These are phyloP conservation scores for Vulpes vulpes DNA, from an alignment of 2,113 vertebrate species.

Conservation along the genomic window DNA sequence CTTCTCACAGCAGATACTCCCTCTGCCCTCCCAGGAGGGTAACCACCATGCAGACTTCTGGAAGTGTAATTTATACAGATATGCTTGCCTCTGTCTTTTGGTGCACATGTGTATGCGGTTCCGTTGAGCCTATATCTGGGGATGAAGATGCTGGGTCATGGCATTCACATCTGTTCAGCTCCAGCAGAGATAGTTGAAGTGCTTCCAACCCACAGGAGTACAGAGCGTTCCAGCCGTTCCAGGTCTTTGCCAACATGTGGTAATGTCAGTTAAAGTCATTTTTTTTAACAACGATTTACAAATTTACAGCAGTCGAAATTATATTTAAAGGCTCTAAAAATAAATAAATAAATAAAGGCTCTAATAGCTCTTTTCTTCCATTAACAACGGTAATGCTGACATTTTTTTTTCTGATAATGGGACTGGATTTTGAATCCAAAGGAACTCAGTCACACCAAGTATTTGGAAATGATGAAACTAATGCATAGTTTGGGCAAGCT, in stretches of 20 bases:
- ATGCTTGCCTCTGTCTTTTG: background rate
- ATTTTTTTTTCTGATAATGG: slow-evolving; percentile 54
- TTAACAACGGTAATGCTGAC: background rate
- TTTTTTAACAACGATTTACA: slow-evolving; percentile 19
- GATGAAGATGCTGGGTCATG: background rate
- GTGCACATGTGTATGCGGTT: background rate
- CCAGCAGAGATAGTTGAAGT: background rate
- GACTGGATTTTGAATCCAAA: slow-evolving; percentile 42
- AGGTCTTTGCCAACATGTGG: background rate
- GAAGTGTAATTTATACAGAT: background rate
- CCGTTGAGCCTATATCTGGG: background rate
- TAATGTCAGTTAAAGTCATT: slow-evolving; percentile 4
- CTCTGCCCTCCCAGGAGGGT: background rate
- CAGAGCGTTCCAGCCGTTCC: background rate
- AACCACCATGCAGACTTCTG: background rate
- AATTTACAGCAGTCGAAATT: slow-evolving; percentile 1
- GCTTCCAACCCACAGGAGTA: background rate
- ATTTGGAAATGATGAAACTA: background rate
- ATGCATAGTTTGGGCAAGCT: background rate
- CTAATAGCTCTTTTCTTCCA: background rate
- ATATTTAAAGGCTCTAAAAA: background rate
- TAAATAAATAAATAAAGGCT: background rate
- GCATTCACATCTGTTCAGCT: background rate
- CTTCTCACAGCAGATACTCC: background rate
- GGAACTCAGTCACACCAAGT: background rate